Conservation (phyloP, 2,888 invertebrate genomes). For the Camptogramma bilineatum region DNA sequence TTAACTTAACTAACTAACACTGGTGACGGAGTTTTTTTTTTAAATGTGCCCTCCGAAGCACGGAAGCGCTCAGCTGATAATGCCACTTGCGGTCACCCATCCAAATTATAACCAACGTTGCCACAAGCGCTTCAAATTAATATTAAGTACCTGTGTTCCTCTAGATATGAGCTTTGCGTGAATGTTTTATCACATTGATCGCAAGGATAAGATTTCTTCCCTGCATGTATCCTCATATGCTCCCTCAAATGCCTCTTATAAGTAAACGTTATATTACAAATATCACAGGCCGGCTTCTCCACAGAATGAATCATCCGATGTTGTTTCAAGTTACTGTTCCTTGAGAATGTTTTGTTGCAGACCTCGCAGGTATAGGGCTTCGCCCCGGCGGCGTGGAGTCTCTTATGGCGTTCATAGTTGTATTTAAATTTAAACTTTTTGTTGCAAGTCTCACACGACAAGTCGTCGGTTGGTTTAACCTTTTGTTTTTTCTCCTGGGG, state of each 20-base stretch:
- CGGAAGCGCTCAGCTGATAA: no score
- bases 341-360: slow-evolving; percentile 11
- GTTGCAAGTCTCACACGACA: slow-evolving; percentile 9
- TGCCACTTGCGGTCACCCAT: no score
- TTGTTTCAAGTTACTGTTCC: slow-evolving; percentile 16
- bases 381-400: slow-evolving; percentile 5
- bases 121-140: no score
- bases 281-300: background rate
- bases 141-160: slow-evolving; percentile 11
- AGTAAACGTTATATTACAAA: background rate
- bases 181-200: slow-evolving; percentile 1
- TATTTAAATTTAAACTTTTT: slow-evolving; percentile 11
- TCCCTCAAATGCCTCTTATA: slow-evolving; percentile 7
- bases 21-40: no score
- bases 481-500: background rate
- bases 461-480: background rate
- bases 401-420: slow-evolving; percentile 11
- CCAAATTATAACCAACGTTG: no score
- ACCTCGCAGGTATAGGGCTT: slow-evolving; percentile 17
- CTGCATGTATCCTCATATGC: slow-evolving; percentile 12
- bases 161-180: slow-evolving; percentile 5
- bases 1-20: no score
- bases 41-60: no score
- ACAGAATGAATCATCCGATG: background rate
- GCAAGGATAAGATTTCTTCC: slow-evolving; percentile 1